Evolutionary conservation across 2,888 invertebrate genomes (phyloP), one percentile per base, ranked within the genome.

Genomic region (Dryomyza anilis): DNA sequence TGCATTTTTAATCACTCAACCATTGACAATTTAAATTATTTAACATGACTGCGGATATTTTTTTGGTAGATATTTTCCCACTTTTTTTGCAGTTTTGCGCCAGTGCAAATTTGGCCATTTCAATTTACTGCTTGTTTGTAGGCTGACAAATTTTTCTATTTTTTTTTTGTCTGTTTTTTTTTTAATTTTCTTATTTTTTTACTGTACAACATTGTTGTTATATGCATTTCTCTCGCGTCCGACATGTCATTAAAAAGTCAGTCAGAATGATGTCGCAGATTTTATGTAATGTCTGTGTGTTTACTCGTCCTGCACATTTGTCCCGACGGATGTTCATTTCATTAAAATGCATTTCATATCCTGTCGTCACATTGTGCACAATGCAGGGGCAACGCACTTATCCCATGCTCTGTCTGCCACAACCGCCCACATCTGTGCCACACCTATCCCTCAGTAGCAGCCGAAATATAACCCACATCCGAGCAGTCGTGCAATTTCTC

Each of bases 301-400:
- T n/a, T 39, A n/a, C n/a, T n/a, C 7, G 39, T 6, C 39, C 3
- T 8, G 25, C 12, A 23, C n/a, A 14, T 50, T 2, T 50, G 48
- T 12, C 46, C 14, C 3, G 14, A 10, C 8, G 21, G 48, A 23
- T 50, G 48, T 50, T 50, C 48, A 50, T 50, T 50, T 50, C 48
- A 50, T 50, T 50, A 50, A 50, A 50, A 50, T 50, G 23, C 27
- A 50, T 50, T 50, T 50, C 48, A 50, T 50, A 50, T 50, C 48
- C 48, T 50, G 21, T 50, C 48, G 48, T 50, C 48, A 50, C 27
- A 25, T 50, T 50, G n/a, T 25, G 23, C 19, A 50, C 48, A 50
- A 50, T 46, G 14, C 46, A 46, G 25, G 21, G n/a, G n/a, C n/a
- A n/a, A n/a, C n/a, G n/a, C n/a, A n/a, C n/a, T n/a, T n/a, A n/a